Base-by-base conservation (phyloP, 2,888 invertebrate species). In the Nemotelus pantherinus region DNA sequence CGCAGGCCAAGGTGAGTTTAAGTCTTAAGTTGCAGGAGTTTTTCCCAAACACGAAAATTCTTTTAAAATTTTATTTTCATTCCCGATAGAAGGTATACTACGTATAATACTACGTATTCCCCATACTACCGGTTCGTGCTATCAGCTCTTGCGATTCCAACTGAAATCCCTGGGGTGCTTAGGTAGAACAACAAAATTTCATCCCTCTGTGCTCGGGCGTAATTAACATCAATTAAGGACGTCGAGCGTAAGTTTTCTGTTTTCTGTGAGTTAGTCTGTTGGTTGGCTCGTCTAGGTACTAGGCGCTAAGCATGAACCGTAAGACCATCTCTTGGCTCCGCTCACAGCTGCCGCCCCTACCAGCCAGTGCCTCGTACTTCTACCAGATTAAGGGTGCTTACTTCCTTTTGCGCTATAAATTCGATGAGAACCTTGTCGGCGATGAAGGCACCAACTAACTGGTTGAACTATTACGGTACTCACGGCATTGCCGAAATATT, bases 201-300 rank as follows among this genome's bases (percentile, higher is more conserved):
- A n/a, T 43, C 63, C 71, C 71, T 39, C 55, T 57, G 44, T 57
- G 10, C 55, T 57, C 45, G 44, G 48, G 44, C 55, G 57, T 55
- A 71, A 71, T 71, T 71, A 71, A 57, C 71, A 71, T 71, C 71
- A 71, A 71, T 71, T 71, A 71, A 71, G 71, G 71, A 55, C 44
- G 71, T 57, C 57, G 55, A 71, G 71, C 71, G 71, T 55, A 71
- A 71, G 71, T 71, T 71, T 71, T 39, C 71, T 57, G 71, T 71
- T 71, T 43, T 39, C 71, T 55, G 7, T 7, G 53, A 65, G 65
- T 65, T 43, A 10, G 45, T 47, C n/a, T n/a, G 45, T 65, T 41
- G 10, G 7, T 3, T n/a, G 7, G 4, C n/a, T 65, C 7, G 45
- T 9, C 45, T 47, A 47, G 10, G 43, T 9, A 65, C 44, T 4